phyloP scores from a whole-genome alignment of 2,797 vertebrate genomes.

The Sarcoramphus papa region DNA sequence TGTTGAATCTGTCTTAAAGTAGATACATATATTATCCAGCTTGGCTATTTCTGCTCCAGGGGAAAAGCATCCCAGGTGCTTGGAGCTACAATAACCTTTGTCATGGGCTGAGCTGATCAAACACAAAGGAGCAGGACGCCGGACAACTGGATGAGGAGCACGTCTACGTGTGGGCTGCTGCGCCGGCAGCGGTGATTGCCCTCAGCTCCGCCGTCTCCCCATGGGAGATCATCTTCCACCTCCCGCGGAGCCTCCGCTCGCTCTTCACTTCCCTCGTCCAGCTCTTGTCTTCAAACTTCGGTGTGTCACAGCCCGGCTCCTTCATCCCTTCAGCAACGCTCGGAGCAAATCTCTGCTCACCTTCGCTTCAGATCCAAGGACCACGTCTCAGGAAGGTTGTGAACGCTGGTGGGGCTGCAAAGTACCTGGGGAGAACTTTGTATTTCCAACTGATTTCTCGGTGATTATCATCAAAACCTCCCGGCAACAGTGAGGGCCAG shows the following conservation, averaged over 20 bases:
- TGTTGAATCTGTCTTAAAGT: background rate
- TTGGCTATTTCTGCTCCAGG: background rate
- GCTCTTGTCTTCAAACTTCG: background rate
- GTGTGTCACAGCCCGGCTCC: background rate
- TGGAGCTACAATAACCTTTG: background rate
- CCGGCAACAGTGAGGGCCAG: fast-evolving
- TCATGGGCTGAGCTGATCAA: background rate
- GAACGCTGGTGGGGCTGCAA: background rate
- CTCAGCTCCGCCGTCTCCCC: background rate
- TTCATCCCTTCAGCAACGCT: background rate
- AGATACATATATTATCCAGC: background rate
- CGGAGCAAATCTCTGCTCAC: background rate
- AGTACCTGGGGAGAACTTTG: background rate
- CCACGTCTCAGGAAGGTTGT: fast-evolving
- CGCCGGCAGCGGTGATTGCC: background rate
- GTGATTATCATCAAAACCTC: background rate
- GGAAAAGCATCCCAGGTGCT: background rate
- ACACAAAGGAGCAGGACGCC: background rate
- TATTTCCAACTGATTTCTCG: background rate
- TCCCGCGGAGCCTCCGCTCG: background rate
- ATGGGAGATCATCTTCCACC: background rate
- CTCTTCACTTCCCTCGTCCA: background rate
- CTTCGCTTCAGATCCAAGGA: background rate
- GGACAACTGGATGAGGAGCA: background rate
- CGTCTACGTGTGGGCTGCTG: background rate